Evolutionary conservation across 2,113 vertebrate species (phyloP).

Genomic region (Leucopsar rothschildi): DNA sequence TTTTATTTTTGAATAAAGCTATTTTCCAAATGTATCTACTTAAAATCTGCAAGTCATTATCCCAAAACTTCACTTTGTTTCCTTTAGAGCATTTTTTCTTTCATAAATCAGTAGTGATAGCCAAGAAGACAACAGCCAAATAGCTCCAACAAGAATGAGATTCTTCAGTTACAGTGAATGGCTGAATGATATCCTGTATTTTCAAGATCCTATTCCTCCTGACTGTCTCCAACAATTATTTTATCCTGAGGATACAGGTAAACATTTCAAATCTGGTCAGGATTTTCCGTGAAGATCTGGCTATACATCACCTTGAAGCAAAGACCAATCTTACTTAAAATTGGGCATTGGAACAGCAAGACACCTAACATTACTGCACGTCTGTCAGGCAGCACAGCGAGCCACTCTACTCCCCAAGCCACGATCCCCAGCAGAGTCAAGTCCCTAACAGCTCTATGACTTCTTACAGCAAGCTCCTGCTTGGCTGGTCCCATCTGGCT

Average conservation of each 20-base stretch:
- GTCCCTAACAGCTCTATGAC: neutral
- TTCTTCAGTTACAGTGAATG: constrained; percentile 7
- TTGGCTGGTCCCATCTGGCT: neutral
- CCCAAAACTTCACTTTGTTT: constrained; percentile 42
- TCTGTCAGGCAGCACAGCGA: neutral
- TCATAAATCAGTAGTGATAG: constrained; percentile 43
- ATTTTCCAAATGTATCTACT: constrained; percentile 2
- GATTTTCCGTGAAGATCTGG: neutral
- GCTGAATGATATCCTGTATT: neutral
- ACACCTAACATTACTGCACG: neutral
- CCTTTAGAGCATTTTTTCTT: constrained; percentile 16
- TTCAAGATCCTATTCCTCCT: constrained; percentile 11
- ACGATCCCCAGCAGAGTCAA: neutral
- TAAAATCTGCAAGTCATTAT: constrained; percentile 50
- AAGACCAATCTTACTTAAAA: neutral
- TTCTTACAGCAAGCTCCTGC: neutral
- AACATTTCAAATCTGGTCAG: neutral
- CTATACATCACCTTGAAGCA: neutral
- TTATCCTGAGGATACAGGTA: neutral
- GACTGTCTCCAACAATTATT: neutral
- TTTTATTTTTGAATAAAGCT: constrained; percentile 27
- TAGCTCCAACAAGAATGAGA: constrained; percentile 25
- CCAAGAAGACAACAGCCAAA: constrained; percentile 28
- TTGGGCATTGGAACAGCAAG: neutral
- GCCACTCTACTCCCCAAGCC: neutral